Evolutionary conservation across 1,140 invertebrate genomes (phyloP), one percentile per base, ranked within the genome.

Genomic region (Drosophila sturtevanti): DNA sequence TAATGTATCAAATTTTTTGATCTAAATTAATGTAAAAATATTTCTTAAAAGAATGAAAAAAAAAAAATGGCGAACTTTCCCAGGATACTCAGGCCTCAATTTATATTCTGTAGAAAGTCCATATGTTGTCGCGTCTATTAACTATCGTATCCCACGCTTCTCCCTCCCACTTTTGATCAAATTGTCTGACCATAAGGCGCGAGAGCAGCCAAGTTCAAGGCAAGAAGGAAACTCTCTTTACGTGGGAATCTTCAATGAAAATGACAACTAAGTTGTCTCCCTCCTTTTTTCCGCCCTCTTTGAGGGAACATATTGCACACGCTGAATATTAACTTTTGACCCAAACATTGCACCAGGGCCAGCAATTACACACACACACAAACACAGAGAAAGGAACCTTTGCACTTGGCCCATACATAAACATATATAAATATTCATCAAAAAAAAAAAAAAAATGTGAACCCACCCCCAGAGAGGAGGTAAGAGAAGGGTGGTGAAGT

Each of bases 271-370:
- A 21, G 12, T 38, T n/a, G 27, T 48, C 16, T 18, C 58, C 41
- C n/a, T 6, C 58, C 18, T 38, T 38, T 34, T 41, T 59, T n/a
- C 38, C 61, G 73, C 55, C 78, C 68, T 71, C 52, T 67, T 52
- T 63, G 63, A 31, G n/a, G n/a, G n/a, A 27, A 54, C 82, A 87
- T 79, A 81, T 68, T 86, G 82, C 78, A 81, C 75, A 59, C 77
- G 67, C 76, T 79, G 76, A 74, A 77, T 80, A 89, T 84, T 89
- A 89, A 89, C 85, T 89, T 89, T 80, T 89, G 80, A 89, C 80
- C 82, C 73, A 71, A 73, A 80, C 68, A 59, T 48, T 58, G 37
- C 70, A 24, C 59, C 37, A 48, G 61, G 59, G 68, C 78, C 79
- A 63, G 72, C 76, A 89, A 89, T 89, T 89, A 87, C 73, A 54